Evolutionary conservation across 2,888 invertebrate genomes (phyloP).

Genomic region (Lasioglossum figueresi): DNA sequence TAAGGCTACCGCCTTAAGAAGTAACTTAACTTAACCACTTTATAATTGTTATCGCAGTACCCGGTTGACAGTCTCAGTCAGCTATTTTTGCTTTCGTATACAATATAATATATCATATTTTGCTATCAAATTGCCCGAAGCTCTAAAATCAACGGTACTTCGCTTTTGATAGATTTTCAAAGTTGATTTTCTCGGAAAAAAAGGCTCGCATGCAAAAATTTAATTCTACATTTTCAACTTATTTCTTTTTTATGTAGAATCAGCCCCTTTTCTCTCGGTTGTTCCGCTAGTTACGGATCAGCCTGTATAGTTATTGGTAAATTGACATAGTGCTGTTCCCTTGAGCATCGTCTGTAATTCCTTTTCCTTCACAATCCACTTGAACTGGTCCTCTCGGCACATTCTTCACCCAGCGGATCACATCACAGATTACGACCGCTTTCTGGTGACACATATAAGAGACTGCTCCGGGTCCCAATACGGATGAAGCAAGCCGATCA

Average conservation of each 20-base stretch:
- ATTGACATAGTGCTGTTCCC: slow-evolving; percentile 30
- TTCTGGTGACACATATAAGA: slow-evolving; percentile 68
- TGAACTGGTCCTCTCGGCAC: slow-evolving; percentile 59
- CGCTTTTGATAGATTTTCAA: too few relatives aligned
- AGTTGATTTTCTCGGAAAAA: too few relatives aligned
- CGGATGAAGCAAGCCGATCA: slow-evolving; percentile 80
- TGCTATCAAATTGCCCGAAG: too few relatives aligned
- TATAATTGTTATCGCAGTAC: too few relatives aligned
- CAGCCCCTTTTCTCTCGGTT: not conserved
- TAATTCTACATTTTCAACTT: not conserved
- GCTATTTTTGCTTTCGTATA: too few relatives aligned
- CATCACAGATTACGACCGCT: slow-evolving; percentile 65
- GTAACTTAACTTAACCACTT: too few relatives aligned
- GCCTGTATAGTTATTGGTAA: slow-evolving; percentile 9
- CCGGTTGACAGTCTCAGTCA: too few relatives aligned
- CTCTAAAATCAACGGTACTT: too few relatives aligned
- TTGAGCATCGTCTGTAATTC: slow-evolving; percentile 58
- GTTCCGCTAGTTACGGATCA: not conserved
- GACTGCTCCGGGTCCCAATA: slow-evolving; percentile 56
- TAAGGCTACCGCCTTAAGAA: too few relatives aligned
- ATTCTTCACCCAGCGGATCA: slow-evolving; percentile 64
- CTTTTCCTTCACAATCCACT: slow-evolving; percentile 66
- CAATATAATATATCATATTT: too few relatives aligned
- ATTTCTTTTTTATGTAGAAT: not conserved
- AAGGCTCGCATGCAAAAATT: not conserved